Percentiles rank a stretch among this genome's conserved stretches.
Evolutionary conservation across 2,113 vertebrate genomes (phyloP).

Genomic region (Sylvia atricapilla): DNA sequence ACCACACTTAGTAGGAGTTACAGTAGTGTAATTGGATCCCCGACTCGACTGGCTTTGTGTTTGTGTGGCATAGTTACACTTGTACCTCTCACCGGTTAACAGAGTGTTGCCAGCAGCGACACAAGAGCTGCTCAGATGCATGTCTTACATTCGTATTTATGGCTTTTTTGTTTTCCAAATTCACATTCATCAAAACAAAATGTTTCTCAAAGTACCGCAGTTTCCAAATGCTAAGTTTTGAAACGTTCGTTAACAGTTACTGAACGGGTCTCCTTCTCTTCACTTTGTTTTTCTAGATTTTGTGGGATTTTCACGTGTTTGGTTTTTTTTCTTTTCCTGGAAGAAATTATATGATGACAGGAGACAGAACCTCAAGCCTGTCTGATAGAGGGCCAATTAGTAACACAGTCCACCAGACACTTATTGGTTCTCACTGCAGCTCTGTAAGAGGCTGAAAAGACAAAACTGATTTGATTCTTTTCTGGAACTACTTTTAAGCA

Average conservation of each 20-base stretch:
- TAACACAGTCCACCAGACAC: rapidly evolving
- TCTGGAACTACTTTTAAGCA: not conserved
- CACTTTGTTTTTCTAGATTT: not conserved
- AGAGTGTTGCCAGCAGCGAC: not conserved
- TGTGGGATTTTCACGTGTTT: not conserved
- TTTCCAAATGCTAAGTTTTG: not conserved
- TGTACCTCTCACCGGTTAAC: not conserved
- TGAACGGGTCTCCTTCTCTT: not conserved
- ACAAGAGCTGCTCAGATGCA: not conserved
- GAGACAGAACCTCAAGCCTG: not conserved
- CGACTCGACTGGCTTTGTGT: not conserved
- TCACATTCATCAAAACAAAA: not conserved
- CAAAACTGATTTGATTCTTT: not conserved
- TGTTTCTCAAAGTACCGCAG: not conserved
- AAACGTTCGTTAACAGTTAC: not conserved
- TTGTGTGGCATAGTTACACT: not conserved
- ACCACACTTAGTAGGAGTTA: not conserved
- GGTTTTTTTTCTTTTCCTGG: not conserved
- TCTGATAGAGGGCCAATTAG: not conserved
- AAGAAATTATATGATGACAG: not conserved
- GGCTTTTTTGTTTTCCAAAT: not conserved
- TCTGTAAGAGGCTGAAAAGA: not conserved
- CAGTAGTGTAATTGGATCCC: not conserved
- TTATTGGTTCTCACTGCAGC: not conserved
- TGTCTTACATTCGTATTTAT: not conserved